These are phyloP conservation scores for Eubasilissa splendida DNA, from an alignment of 2,888 invertebrate genomes.

Conservation along the genomic window DNA sequence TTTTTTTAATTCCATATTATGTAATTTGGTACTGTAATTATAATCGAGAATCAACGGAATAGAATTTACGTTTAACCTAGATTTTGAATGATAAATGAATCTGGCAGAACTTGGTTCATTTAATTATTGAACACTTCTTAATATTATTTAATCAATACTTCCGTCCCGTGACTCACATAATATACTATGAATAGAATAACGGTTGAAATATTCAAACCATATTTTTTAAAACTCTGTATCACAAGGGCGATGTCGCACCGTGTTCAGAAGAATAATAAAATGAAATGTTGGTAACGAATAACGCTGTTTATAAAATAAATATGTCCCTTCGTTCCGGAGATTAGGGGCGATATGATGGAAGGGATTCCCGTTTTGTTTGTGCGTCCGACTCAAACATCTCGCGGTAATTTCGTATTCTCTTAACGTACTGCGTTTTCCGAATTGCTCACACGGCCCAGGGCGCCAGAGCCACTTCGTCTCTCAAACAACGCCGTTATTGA, in stretches of 20 bases:
- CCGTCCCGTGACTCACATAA: no score
- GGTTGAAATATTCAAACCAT: no score
- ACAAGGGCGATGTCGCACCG: not conserved
- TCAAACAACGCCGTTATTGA: conserved; percentile 47
- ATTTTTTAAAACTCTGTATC: not conserved
- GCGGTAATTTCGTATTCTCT: conserved; percentile 23
- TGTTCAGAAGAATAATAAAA: not conserved
- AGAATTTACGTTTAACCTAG: no score
- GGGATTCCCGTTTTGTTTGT: conserved; percentile 19
- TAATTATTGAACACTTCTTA: no score
- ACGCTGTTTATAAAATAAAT: conserved; percentile 15
- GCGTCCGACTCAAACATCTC: not conserved
- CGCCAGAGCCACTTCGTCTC: not conserved
- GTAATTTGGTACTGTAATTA: no score
- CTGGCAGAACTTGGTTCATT: no score
- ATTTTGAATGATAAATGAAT: no score
- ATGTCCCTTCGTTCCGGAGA: conserved; percentile 3
- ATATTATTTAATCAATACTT: no score
- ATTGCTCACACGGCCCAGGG: conserved; percentile 23
- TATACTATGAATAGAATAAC: no score
- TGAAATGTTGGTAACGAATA: not conserved
- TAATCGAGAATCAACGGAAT: no score
- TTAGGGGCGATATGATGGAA: conserved; percentile 5
- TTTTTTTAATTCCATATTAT: no score
- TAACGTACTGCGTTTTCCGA: conserved; percentile 33